Evolutionary conservation across 1,140 invertebrate genomes (phyloP), one percentile per base, ranked within the genome.

Genomic region (Holotrichia oblita): DNA sequence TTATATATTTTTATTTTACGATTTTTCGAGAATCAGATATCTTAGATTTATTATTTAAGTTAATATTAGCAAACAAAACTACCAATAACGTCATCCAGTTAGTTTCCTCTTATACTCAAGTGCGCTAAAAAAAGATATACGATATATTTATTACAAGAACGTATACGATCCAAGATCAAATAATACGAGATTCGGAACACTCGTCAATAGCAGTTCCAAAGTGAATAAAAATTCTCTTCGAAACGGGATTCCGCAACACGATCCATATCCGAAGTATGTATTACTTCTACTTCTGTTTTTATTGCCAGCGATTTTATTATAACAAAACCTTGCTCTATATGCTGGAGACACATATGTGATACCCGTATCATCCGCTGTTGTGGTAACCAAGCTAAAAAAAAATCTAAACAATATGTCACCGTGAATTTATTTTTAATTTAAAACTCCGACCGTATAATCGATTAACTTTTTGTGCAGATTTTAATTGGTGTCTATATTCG

Each of bases 401-500:
- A 10, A 69, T 69, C 24, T 69, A 3, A 34, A 69, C 59, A 61
- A 20, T n/a, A 34, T 69, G 61, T 27, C 22, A 34, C 6, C 27
- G 10, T 24, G 22, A 20, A 69, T 69, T 69, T 8, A 69, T 27
- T 69, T 69, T 69, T 69, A 24, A 69, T 69, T 69, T 69, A 69
- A 34, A 69, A 69, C 22, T 9, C 20, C 10, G 61, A 14, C 20
- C 61, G 22, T 22, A 7, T 27, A 69, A 9, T 22, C 61, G 22
- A 14, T 9, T 22, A 22, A 27, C 61, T 22, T 22, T 69, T 69
- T 10, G 22, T 69, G 22, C 12, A 69, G 17, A 69, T 69, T 69
- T 69, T 69, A 69, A 69, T 69, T 69, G 20, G 61, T 34, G 22
- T 34, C 20, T 69, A 7, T 7, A 4, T 34, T 12, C 12, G 61